Conservation (phyloP, 2,113 vertebrate genomes). For the Oryzias woworae region DNA sequence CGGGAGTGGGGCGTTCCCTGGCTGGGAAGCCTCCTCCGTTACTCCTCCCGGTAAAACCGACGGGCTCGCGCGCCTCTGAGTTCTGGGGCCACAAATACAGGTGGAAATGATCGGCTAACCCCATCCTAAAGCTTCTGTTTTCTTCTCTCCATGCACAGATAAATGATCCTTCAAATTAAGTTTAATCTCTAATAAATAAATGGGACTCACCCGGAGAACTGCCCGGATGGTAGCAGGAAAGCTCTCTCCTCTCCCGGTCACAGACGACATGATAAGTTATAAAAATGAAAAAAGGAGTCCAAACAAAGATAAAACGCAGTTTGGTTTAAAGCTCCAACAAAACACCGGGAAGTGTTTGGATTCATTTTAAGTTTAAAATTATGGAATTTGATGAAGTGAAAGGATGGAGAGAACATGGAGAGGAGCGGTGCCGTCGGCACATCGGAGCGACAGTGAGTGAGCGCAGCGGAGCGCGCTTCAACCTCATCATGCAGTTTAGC, state of each 20-base stretch:
- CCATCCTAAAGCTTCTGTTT: conserved; percentile 52
- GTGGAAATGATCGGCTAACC: conserved; percentile 56
- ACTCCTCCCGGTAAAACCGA: conserved; percentile 61
- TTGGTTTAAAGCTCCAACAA: conserved; percentile 10
- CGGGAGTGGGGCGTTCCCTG: conserved; percentile 80
- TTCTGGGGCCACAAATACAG: conserved; percentile 65
- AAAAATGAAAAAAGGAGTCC: conserved; percentile 70
- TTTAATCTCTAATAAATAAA: neutral
- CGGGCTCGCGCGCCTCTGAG: conserved; percentile 75
- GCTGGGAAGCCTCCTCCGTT: conserved; percentile 59
- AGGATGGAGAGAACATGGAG: neutral
- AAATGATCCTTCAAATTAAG: neutral
- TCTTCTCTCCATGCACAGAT: conserved; percentile 9
- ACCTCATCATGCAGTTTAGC: conserved; percentile 10
- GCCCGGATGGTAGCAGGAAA: conserved; percentile 77
- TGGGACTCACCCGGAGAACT: conserved; percentile 83
- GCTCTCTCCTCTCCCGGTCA: conserved; percentile 84
- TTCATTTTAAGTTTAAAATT: conserved; percentile 5
- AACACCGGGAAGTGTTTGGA: neutral
- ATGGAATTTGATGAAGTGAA: neutral
- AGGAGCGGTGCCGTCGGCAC: conserved; percentile 21
- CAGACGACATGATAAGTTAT: conserved; percentile 87
- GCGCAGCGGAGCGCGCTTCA: conserved; percentile 31
- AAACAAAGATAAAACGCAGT: conserved; percentile 61
- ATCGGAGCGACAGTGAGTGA: conserved; percentile 47